Percentiles rank a stretch among this genome's conserved stretches.
These are phyloP conservation scores for Drosophila stalkeri DNA, from an alignment of 2,888 invertebrate genomes.

Conservation along the genomic window DNA sequence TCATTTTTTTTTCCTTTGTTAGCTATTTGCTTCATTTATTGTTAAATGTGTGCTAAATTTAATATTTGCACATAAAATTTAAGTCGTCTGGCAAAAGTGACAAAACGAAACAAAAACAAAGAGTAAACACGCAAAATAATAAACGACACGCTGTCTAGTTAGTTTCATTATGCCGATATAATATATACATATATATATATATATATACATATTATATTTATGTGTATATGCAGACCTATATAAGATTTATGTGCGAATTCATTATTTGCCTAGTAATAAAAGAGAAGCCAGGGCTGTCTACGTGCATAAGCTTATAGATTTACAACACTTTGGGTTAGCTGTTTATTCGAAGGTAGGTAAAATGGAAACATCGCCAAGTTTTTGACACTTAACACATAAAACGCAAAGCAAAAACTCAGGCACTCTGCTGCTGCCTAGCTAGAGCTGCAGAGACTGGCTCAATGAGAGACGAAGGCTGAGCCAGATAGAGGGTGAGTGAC, in stretches of 20 bases:
- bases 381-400: constrained; percentile 7
- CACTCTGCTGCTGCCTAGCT: not conserved
- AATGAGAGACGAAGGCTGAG: not conserved
- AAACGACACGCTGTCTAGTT: constrained; percentile 60
- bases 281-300: not conserved
- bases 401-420: not conserved
- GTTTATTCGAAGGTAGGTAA: not conserved
- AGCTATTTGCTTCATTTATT: constrained; percentile 48
- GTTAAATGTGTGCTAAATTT: constrained; percentile 49
- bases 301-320: not conserved
- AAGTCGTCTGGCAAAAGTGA: constrained; percentile 47
- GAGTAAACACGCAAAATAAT: constrained; percentile 21
- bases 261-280: constrained; percentile 1
- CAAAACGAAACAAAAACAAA: constrained; percentile 19
- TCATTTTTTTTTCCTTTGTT: not conserved
- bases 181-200: not conserved
- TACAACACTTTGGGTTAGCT: constrained; percentile 1
- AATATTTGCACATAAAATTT: constrained; percentile 40
- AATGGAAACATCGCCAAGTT: constrained; percentile 9
- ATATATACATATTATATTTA: not conserved
- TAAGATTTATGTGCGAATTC: constrained; percentile 6
- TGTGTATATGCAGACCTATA: not conserved
- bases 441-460: constrained; percentile 6
- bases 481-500: not conserved
- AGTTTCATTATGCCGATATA: constrained; percentile 5